phyloP scores from a whole-genome alignment of 2,797 vertebrate genomes.

The Ptychobarbus kaznakovi region DNA sequence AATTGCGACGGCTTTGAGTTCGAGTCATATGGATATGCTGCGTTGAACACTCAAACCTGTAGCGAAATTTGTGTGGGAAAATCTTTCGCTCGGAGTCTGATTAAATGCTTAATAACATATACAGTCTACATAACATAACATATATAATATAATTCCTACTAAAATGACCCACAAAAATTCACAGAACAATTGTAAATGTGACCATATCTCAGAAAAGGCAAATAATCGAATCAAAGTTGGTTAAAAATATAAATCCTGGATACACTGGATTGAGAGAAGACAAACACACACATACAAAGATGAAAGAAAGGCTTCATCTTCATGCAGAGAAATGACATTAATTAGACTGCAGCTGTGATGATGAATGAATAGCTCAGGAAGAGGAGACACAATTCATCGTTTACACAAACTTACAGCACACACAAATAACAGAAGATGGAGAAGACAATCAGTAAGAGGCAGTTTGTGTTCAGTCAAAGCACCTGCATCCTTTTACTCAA shows the following conservation, averaged over 20 bases:
- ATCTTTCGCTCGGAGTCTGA: no score
- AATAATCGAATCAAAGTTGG: constrained; percentile 5
- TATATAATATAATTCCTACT: background rate
- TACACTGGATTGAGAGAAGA: background rate
- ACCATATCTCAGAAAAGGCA: background rate
- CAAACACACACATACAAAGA: background rate
- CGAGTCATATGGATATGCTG: background rate
- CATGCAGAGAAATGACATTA: constrained; percentile 73
- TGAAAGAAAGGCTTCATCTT: constrained; percentile 47
- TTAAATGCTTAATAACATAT: no score
- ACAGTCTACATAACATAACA: no score
- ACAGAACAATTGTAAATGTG: background rate
- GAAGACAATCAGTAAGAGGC: constrained; percentile 56
- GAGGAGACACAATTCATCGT: constrained; percentile 25
- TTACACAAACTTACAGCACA: constrained; percentile 44
- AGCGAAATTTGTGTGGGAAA: background rate
- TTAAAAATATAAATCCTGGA: constrained; percentile 7
- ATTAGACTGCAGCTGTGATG: constrained; percentile 66
- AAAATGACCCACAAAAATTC: background rate
- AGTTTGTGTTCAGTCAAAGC: constrained; percentile 41
- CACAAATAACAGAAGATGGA: constrained; percentile 63
- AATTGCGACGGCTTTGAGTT: background rate
- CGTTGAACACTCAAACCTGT: background rate
- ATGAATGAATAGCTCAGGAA: constrained; percentile 50
- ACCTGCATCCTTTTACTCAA: constrained; percentile 48